phyloP scores from a whole-genome alignment of 2,797 vertebrate genomes.

The Hapalemur alaotrensis region DNA sequence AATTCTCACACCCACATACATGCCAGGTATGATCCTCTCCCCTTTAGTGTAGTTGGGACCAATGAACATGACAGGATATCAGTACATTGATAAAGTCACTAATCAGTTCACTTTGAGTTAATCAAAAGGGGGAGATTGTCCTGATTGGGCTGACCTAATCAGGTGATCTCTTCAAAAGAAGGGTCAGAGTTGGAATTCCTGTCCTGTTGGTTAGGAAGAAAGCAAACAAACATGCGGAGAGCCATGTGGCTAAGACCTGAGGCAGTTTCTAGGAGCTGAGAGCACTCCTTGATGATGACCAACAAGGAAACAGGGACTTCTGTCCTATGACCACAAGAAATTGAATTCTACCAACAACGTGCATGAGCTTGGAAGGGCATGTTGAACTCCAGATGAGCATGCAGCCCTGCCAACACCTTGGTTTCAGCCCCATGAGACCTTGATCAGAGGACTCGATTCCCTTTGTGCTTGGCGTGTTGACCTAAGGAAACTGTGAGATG shows the following conservation, averaged over 20 bases:
- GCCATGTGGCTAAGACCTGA: rapidly evolving
- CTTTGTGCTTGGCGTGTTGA: not conserved
- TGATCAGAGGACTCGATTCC: not conserved
- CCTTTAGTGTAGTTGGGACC: not conserved
- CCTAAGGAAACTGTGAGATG: not conserved
- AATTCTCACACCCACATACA: not conserved
- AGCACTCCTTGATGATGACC: rapidly evolving
- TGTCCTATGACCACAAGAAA: not conserved
- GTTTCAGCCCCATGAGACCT: not conserved
- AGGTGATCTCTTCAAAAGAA: not conserved
- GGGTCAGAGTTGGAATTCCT: not conserved
- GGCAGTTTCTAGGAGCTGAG: not conserved
- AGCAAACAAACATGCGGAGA: not conserved
- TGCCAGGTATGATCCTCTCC: no score
- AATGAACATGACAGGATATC: not conserved
- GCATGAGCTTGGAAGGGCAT: not conserved
- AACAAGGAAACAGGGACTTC: not conserved
- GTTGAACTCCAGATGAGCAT: not conserved
- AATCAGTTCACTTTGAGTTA: not conserved
- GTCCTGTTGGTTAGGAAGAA: not conserved
- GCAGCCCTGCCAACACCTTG: rapidly evolving
- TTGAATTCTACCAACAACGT: not conserved
- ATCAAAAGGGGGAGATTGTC: not conserved
- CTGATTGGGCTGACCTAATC: not conserved
- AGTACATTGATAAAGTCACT: not conserved